Base-by-base conservation (phyloP, 2,888 invertebrate genomes). In the Micoletzkya japonica region DNA sequence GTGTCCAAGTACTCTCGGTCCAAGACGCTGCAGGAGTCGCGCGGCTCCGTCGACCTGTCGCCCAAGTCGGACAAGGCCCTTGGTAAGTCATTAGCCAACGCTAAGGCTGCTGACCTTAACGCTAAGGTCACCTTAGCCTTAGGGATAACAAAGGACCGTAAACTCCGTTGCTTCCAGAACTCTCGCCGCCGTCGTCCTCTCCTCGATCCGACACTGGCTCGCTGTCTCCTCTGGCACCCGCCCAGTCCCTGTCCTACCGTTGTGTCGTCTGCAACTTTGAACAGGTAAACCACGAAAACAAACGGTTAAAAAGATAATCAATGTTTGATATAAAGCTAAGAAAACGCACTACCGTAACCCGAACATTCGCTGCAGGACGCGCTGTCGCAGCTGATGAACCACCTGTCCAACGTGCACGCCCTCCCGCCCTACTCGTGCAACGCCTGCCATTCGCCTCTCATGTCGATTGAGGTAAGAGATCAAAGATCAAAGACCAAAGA, bases 1-100 rank as follows among this genome's bases (percentile, higher is more conserved):
- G 84, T 85, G 20, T 86, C 86, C 49, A 85, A 86, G 73, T 85
- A 85, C 77, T 81, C 81, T 63, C 81, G 85, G 6, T 79, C 80
- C 30, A 85, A 85, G 74, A 80, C 82, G 3, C 84, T 85, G 72
- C 83, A 85, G 52, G 61, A 72, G 36, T 61, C 75, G n/a, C 58
- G 63, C 44, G 72, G 59, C 1, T 50, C 50, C 4, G 20, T 52
- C 20, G 57, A 66, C 7, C 36, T 37, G 6, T 66, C 66, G 7
- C 49, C 61, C 26, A 56, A 61, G 44, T 44, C 39, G 14, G 1
- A 44, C 39, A 44, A 44, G 20, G 44, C 10, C 10, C 10, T 10
- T 14, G 10, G 10, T 44, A 44, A 14, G 10, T 20, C 44, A 44
- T 44, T 44, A 20, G 44, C 10, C 20, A 44, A 14, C 20, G 44